phyloP scores from a whole-genome alignment of 30 jellyfish, hydroid and myxozoan species.

The Nemopilema nomurai region DNA sequence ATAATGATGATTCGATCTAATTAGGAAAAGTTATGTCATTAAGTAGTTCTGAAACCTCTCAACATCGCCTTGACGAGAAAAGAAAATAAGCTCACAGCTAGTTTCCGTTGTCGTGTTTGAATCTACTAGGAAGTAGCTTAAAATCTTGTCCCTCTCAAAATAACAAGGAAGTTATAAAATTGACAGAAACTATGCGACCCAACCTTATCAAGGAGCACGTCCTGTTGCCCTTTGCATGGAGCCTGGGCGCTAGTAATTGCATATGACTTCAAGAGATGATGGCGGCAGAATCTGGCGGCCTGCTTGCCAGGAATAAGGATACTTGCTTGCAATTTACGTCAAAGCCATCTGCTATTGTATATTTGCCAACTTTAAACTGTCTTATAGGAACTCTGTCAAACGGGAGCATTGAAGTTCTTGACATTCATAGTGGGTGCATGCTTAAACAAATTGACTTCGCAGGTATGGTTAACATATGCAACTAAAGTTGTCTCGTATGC shows the following conservation, averaged over 20 bases:
- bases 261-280: constrained; percentile 20
- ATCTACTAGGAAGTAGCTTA: no score
- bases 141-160: no score
- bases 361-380: constrained; percentile 77
- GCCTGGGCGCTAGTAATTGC: constrained; percentile 13
- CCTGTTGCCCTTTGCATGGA: not conserved
- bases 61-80: no score
- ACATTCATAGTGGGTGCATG: constrained; percentile 79
- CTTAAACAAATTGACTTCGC: constrained; percentile 25
- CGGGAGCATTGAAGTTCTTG: constrained; percentile 72
- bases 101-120: no score
- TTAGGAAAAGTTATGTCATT: no score
- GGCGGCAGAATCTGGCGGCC: constrained; percentile 67
- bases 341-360: constrained; percentile 48
- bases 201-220: not conserved
- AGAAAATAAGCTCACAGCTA: no score
- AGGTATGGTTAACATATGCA: constrained; percentile 7
- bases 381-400: constrained; percentile 48
- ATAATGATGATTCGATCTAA: no score
- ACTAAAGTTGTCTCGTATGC: not conserved
- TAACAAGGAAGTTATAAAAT: no score
- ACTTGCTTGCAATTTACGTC: constrained; percentile 18
- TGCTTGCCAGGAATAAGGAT: constrained; percentile 13
- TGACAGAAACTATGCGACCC: no score
- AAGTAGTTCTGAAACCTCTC: no score